These are phyloP conservation scores for Oreochromis niloticus DNA, from an alignment of 2,113 vertebrate species.

Conservation along the genomic window DNA sequence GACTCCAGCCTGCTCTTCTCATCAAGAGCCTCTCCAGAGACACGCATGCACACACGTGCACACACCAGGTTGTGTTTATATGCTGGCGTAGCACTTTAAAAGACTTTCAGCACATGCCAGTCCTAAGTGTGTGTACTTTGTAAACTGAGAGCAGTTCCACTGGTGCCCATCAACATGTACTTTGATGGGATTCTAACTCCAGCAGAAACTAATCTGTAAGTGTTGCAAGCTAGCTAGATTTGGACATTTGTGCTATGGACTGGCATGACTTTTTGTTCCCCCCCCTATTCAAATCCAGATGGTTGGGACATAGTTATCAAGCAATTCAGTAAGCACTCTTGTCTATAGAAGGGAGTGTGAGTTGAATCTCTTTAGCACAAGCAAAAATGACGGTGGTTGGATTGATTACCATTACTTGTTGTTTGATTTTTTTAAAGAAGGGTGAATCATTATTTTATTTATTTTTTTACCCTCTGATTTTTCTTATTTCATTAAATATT, in stretches of 20 bases:
- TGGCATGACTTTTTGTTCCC: background rate
- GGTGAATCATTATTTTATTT: background rate
- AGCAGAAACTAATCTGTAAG: background rate
- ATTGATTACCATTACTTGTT: background rate
- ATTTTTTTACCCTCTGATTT: background rate
- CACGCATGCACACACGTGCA: background rate
- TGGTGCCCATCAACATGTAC: background rate
- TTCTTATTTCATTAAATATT: background rate
- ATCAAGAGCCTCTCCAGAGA: constrained; percentile 27
- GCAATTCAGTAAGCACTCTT: background rate
- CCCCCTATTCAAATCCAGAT: background rate
- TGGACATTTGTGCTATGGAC: background rate
- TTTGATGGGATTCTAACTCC: background rate
- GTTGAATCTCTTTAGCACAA: background rate
- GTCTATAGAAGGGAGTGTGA: background rate
- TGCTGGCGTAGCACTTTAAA: constrained; percentile 9
- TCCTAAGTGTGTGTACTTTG: constrained; percentile 23
- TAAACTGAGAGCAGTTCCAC: background rate
- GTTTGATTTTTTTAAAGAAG: background rate
- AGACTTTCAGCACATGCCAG: constrained; percentile 25
- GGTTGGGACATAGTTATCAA: background rate
- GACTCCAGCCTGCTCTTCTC: constrained; percentile 12
- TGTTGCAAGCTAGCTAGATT: constrained; percentile 20
- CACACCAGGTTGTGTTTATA: background rate
- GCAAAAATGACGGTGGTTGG: background rate